Evolutionary conservation across 2,113 vertebrate species (phyloP), one percentile per base, ranked within the genome.

Genomic region (Falco punctatus): DNA sequence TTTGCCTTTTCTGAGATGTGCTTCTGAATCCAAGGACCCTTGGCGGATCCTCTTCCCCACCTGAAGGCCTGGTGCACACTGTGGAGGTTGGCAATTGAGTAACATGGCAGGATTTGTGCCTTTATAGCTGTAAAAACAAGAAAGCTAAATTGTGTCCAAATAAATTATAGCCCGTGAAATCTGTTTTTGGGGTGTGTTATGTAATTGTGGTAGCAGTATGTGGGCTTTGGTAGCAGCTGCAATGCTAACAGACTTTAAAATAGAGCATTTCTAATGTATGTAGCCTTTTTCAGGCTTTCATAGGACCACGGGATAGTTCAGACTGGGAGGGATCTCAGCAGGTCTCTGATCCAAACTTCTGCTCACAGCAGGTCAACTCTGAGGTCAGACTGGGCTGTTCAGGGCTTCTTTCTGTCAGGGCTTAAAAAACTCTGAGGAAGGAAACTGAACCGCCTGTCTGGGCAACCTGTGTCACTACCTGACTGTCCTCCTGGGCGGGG

Each of bases 211-310:
- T 58, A 61, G 44, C 13, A 23, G 35, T 79, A 30, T 33, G 83
- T 77, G 55, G 64, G 79, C 38, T 94, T 91, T 83, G 24, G 61
- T 70, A 91, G 65, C 61, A 89, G 61, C 40, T 88, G 62, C 28
- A 85, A 28, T 32, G 32, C 18, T 73, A 71, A 42, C 14, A 18
- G 67, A 35, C 19, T 73, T 90, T 72, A 57, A 96, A 94, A 94
- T 38, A 40, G 23, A 64, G 13, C 0, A 0, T 26, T 94, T 90
- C 32, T 86, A 5, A 21, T n/a, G 10, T 33, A 23, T 0, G 0
- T 28, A 59, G 49, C 5, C 8, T 72, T 75, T 64, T 75, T 33
- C 23, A n/a, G 67, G 46, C 48, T 86, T 91, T 78, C 13, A 9
- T 30, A n/a, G 23, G n/a, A 55, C 83, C 66, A 10, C 18, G 61